Evolutionary conservation across 2,113 vertebrate species (phyloP).

Genomic region (Tachuris rubrigastra): DNA sequence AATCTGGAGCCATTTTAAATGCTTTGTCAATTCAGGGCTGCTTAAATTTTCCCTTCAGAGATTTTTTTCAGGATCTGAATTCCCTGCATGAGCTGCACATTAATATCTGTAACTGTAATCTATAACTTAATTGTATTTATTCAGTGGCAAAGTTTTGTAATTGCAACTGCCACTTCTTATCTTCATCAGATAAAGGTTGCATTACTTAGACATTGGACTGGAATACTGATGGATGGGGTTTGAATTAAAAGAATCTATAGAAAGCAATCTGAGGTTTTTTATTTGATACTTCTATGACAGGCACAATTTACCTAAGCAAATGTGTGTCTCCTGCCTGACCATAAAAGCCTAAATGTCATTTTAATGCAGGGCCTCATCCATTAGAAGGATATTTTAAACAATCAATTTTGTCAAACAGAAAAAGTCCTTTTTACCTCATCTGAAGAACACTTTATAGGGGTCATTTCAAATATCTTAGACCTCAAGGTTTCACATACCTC

Average conservation of each 20-base stretch:
- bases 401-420: neutral
- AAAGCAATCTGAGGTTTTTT: neutral
- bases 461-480: neutral
- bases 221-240: conserved; percentile 5
- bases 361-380: neutral
- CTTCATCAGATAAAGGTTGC: conserved; percentile 58
- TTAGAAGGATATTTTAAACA: neutral
- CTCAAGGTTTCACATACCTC: neutral
- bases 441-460: neutral
- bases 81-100: neutral
- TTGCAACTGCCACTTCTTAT: conserved; percentile 49
- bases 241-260: neutral
- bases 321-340: neutral
- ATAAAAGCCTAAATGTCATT: conserved; percentile 3
- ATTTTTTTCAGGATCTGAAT: neutral
- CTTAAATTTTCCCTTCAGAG: neutral
- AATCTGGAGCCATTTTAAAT: neutral
- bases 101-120: conserved; percentile 37
- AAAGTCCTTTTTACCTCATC: neutral
- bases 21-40: neutral
- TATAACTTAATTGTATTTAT: conserved; percentile 55
- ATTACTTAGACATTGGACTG: conserved; percentile 46
- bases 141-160: conserved; percentile 50
- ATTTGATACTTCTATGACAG: neutral
- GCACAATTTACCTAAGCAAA: conserved; percentile 38